Percentiles rank a stretch among this genome's conserved stretches.
phyloP scores from a whole-genome alignment of 1,140 invertebrate genomes.

The Archivesica marissinica region DNA sequence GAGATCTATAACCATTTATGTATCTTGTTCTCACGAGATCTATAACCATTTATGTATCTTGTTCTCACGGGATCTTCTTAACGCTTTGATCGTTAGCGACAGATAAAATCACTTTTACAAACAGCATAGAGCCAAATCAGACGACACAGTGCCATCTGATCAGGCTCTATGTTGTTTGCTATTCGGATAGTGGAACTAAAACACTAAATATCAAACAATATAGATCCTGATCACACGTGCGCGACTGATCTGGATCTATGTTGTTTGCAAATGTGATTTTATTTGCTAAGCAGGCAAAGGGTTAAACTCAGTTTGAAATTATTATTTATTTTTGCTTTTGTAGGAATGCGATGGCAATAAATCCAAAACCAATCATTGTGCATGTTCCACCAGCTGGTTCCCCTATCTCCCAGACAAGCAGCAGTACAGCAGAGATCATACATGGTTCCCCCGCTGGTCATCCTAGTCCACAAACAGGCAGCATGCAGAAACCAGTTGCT shows the following conservation, averaged over 20 bases:
- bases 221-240: background rate
- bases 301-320: background rate
- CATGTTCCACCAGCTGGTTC: background rate
- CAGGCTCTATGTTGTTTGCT: no score
- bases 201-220: background rate
- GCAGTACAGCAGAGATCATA: background rate
- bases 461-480: background rate
- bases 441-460: background rate
- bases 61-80: no score
- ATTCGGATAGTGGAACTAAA: no score
- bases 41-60: no score
- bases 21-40: no score
- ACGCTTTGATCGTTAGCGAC: no score
- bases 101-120: no score
- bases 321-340: background rate
- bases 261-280: background rate
- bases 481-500: conserved; percentile 45
- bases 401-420: background rate
- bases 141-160: no score
- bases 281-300: background rate
- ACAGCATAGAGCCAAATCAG: no score
- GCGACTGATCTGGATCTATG: background rate
- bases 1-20: no score
- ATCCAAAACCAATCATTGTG: background rate
- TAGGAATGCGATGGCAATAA: background rate